Evolutionary conservation across 2,797 vertebrate genomes (phyloP), one percentile per base, ranked within the genome.

Genomic region (Premnoplex brunnescens): DNA sequence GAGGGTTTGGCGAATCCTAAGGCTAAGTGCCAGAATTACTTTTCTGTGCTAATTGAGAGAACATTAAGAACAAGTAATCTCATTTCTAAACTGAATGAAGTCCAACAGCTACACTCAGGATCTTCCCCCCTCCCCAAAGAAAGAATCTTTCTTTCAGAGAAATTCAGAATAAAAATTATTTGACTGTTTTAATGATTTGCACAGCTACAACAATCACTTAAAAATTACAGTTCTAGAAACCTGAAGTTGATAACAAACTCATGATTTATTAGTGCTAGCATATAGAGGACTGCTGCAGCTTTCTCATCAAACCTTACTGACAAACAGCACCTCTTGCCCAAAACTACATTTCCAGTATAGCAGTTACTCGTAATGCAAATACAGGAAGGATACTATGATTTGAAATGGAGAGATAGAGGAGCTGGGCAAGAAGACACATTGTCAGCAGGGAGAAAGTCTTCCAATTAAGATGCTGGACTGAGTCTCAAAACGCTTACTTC

Each of bases 61-160:
- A 68, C 1, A 0, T 49, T 72, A 75, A 48, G 36, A 80, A 41
- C 8, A 52, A 56, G 3, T 12, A 43, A 5, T 1, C 17, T 75
- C 46, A 43, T 68, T 86, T 84, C n/a, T 68, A 54, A 80, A 36
- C 3, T 11, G 44, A 76, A 71, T 2, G 5, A 74, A 80, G 21
- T 18, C 26, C 19, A 39, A 30, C 7, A 76, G 11, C 19, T 34
- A 46, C 10, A 34, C 2, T 1, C 7, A 77, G 16, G 5, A 14
- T 1, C 7, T 6, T n/a, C 7, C 5, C 6, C 5, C 3, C 17
- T 10, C 37, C 24, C 14, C 7, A 30, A n/a, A 48, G 2, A 46
- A 71, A 73, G 7, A 18, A 3, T 8, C 19, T 37, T 26, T 71
- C 23, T 56, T 80, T 74, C 59, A 67, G 58, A 88, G 5, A 75